Evolutionary conservation across 2,797 vertebrate genomes (phyloP), one percentile per base, ranked within the genome.

Genomic region (Sandelia bainsii): DNA sequence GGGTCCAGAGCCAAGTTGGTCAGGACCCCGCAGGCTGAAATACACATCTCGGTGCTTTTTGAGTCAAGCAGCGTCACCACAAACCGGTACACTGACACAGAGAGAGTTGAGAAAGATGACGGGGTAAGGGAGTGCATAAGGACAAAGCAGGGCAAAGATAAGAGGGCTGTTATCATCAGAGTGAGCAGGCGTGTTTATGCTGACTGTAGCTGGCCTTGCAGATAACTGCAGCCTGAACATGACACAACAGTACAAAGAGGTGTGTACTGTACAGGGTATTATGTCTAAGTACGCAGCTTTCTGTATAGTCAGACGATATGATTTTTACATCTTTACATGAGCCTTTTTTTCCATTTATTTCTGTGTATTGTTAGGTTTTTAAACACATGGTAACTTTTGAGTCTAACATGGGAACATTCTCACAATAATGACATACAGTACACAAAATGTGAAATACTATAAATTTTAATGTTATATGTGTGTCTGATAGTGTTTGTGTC

Each of bases 11-110:
- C 95, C 90, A 99, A 94, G 86, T 99, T 99, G 64, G 96, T 96
- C 81, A 99, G 95, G 79, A 99, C 96, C 40, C 98, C 98, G 60
- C 97, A 98, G 80, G 97, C 96, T 34, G 96, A 96, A 82, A 96
- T 97, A 85, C 98, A 99, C 83, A 98, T 84, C 23, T 98, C 96
- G 11, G 93, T 89, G 75, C 94, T 95, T 91, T 95, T 96, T 19
- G 96, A 96, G 89, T 97, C 97, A 34, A 99, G 93, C 75, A 99
- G 92, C 2, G 95, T 89, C 51, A 98, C 94, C 75, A 96, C 51
- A 74, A 98, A 97, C 91, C 90, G 96, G 93, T 98, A 89, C n/a
- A 97, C 98, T 99, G 88, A 58, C n/a, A 19, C 49, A 53, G 54
- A 62, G 69, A 46, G 65, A 45, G 46, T 1, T 23, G 50, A 70